phyloP scores from a whole-genome alignment of 92 coral and sea anemone genomes.

The Phenganax subtilis region DNA sequence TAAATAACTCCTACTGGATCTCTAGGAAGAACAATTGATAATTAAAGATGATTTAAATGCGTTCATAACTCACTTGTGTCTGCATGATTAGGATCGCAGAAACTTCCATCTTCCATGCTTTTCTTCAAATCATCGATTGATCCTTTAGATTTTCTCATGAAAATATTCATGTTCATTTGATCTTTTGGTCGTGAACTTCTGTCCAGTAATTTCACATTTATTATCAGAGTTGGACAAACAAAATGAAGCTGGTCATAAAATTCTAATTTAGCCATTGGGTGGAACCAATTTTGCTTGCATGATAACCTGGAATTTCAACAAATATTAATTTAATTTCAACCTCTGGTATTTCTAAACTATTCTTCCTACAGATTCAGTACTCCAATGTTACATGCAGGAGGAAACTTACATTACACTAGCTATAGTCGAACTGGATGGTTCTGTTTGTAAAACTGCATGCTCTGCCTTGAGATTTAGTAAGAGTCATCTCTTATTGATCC shows the following conservation, averaged over 20 bases:
- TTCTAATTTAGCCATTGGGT: not conserved
- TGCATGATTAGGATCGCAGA: constrained; percentile 19
- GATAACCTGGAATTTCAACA: not conserved
- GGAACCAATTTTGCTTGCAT: constrained; percentile 21
- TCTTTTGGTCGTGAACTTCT: not conserved
- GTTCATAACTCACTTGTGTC: not conserved
- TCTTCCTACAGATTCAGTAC: too few relatives aligned
- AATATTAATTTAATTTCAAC: not conserved
- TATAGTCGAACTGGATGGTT: too few relatives aligned
- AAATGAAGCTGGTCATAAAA: constrained; percentile 21
- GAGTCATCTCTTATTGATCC: too few relatives aligned
- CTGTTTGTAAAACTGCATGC: too few relatives aligned
- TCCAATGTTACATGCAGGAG: too few relatives aligned
- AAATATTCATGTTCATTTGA: constrained; percentile 28
- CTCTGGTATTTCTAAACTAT: too few relatives aligned
- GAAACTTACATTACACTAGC: too few relatives aligned
- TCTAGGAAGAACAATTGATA: too few relatives aligned
- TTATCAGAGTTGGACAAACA: constrained; percentile 18
- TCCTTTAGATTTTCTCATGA: constrained; percentile 20
- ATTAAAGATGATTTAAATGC: too few relatives aligned
- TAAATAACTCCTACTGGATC: too few relatives aligned
- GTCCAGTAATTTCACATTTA: constrained; percentile 1
- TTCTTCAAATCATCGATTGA: not conserved
- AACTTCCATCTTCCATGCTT: not conserved
- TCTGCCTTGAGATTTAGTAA: too few relatives aligned